phyloP scores from a whole-genome alignment of 1,140 invertebrate genomes.

The Penaeus japonicus region DNA sequence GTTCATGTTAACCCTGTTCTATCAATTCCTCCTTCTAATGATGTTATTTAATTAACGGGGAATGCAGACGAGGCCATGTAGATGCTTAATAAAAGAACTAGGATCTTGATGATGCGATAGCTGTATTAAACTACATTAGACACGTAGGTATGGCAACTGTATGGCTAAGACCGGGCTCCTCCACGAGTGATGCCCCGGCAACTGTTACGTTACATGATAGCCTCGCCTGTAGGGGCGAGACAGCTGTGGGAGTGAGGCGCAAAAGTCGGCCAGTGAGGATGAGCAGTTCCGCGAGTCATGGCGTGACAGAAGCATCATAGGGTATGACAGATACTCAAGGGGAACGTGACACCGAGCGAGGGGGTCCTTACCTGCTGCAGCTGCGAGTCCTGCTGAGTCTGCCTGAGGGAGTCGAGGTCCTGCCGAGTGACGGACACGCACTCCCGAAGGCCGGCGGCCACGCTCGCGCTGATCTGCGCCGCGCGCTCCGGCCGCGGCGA shows the following conservation, averaged over 20 bases:
- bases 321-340: background rate
- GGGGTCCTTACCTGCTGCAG: constrained; percentile 61
- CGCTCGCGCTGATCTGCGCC: constrained; percentile 63
- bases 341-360: constrained; percentile 61
- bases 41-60: too few species aligned
- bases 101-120: too few species aligned
- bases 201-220: too few species aligned
- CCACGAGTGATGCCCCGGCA: too few species aligned
- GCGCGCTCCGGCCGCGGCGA: constrained; percentile 64
- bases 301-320: background rate
- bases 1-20: too few species aligned
- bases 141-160: too few species aligned
- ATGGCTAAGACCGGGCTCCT: too few species aligned
- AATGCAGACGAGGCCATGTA: too few species aligned
- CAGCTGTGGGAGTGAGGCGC: background rate
- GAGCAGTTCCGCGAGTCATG: background rate
- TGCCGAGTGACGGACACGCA: constrained; percentile 60
- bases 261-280: background rate
- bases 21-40: too few species aligned
- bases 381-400: constrained; percentile 51
- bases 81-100: too few species aligned
- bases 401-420: constrained; percentile 60
- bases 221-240: background rate
- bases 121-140: too few species aligned
- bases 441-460: constrained; percentile 64